Percentiles rank a stretch among this genome's conserved stretches.
These are phyloP conservation scores for Bungarus multicinctus DNA, from an alignment of 2,113 vertebrate species.

Conservation along the genomic window DNA sequence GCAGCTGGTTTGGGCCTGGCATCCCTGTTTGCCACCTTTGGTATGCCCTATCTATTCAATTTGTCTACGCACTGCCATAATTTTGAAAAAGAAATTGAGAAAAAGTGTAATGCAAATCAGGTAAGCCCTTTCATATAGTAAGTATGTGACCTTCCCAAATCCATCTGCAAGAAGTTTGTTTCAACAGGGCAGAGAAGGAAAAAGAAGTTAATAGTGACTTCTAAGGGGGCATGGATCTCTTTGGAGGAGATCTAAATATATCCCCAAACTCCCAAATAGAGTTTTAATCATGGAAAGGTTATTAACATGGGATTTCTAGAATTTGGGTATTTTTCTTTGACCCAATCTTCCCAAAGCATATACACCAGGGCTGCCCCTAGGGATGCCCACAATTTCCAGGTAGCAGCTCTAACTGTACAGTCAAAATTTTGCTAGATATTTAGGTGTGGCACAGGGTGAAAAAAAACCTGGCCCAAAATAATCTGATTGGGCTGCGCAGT, in stretches of 20 bases:
- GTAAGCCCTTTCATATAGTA: background rate
- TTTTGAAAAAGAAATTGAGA: background rate
- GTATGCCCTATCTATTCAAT: accelerated
- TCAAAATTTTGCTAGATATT: background rate
- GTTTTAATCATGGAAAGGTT: background rate
- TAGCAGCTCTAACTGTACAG: background rate
- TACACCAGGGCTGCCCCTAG: background rate
- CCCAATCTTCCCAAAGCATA: background rate
- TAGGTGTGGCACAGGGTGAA: background rate
- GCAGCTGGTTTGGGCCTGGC: background rate
- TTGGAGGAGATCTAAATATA: background rate
- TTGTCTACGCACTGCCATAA: accelerated
- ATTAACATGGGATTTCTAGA: background rate
- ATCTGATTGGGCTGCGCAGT: background rate
- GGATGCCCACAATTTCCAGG: background rate
- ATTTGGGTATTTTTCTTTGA: background rate
- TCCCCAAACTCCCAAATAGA: background rate
- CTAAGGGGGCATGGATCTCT: background rate
- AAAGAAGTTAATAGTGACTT: background rate
- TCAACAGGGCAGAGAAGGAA: background rate
- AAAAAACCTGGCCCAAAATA: background rate
- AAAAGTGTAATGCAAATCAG: background rate
- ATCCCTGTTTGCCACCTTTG: background rate
- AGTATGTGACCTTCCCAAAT: background rate
- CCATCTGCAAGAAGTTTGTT: background rate